These are phyloP conservation scores for Hippopotamyrus pictus DNA, from an alignment of 2,797 vertebrate genomes.

Conservation along the genomic window DNA sequence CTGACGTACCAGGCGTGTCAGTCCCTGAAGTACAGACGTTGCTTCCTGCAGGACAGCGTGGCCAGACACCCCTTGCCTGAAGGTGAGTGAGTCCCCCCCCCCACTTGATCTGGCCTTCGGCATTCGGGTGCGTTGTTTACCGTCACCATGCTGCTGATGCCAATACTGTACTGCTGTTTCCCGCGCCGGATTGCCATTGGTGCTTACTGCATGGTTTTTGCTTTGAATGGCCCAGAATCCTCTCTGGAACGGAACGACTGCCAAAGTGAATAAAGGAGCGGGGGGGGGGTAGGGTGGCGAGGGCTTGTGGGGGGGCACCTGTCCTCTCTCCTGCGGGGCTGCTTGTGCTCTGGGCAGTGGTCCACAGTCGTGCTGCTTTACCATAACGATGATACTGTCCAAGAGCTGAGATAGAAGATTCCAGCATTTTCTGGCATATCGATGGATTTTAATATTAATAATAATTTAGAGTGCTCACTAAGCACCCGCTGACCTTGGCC, in stretches of 20 bases:
- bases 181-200: background rate
- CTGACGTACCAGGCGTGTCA: slow-evolving; percentile 93
- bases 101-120: background rate
- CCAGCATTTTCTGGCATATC: background rate
- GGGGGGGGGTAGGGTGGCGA: background rate
- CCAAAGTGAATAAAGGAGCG: background rate
- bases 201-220: background rate
- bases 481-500: background rate
- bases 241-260: background rate
- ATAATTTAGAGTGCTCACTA: slow-evolving; percentile 2
- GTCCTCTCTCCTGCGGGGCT: background rate
- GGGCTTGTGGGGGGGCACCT: background rate
- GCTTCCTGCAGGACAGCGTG: slow-evolving; percentile 87
- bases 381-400: background rate
- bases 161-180: background rate
- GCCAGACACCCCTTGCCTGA: slow-evolving; percentile 80
- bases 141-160: background rate
- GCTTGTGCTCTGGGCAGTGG: background rate
- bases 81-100: slow-evolving; percentile 63
- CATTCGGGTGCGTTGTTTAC: background rate
- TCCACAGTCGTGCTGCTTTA: background rate
- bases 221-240: background rate
- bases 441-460: background rate
- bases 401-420: background rate
- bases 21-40: slow-evolving; percentile 83